Base-by-base conservation (phyloP, 2,797 vertebrate genomes). In the Aotus griseimembra region DNA sequence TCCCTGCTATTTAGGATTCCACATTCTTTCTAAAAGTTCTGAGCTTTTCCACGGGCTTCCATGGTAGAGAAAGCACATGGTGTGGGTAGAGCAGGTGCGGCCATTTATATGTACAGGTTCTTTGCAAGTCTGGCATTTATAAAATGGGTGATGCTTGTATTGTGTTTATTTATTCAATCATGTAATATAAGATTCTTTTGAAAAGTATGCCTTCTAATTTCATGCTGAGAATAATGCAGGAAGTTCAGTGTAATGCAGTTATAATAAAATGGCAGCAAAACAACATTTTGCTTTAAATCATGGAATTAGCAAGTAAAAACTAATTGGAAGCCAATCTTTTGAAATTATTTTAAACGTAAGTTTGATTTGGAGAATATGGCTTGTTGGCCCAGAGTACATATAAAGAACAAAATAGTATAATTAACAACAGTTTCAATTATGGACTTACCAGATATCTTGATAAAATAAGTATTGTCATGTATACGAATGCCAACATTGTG, bases 371-470 rank as follows among this genome's bases (percentile, higher is more conserved):
- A 96, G 96, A 89, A 80, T 88, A 73, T 41, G 55, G 57, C 22
- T 97, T 94, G 89, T 94, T 79, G 96, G n/a, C 44, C 84, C 22
- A 52, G 79, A 97, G 44, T 87, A 67, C 39, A 93, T 44, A 92
- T 39, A 84, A 81, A 96, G 88, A 87, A 94, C 82, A 79, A 88
- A 96, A 82, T 58, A 95, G 76, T 26, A 39, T 90, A 93, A 90
- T 93, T 82, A 97, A 83, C 79, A 96, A 73, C 76, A 95, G 83
- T 97, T 97, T 97, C 39, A 92, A 95, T 96, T 94, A 88, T 15
- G 26, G 76, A 90, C 98, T 93, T 90, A 41, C 52, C 75, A 64
- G 48, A 52, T 75, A 88, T 93, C 75, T 95, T 92, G 94, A 76
- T 93, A 81, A 96, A 94, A 94, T 85, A 70, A 95, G 36, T 92